phyloP scores from a whole-genome alignment of 2,797 vertebrate species.

The Poliocrania exsul region DNA sequence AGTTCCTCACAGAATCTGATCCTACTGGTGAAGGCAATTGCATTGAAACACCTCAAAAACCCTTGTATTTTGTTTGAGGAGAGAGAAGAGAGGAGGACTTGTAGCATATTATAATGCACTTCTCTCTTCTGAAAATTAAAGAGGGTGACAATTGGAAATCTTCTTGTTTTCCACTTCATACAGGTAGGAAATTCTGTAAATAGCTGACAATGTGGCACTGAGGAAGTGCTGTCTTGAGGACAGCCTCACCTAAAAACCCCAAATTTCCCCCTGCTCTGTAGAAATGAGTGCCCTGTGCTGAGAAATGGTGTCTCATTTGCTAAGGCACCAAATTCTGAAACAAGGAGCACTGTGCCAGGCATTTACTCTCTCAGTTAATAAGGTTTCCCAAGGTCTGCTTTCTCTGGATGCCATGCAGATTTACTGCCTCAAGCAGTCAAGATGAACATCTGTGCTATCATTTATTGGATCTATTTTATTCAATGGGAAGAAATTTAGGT shows the following conservation, averaged over 20 bases:
- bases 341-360: not conserved
- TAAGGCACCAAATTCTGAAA: not conserved
- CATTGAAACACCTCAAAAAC: not conserved
- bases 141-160: not conserved
- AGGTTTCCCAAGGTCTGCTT: not conserved
- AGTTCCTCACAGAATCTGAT: not conserved
- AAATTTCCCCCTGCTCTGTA: not conserved
- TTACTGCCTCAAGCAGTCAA: not conserved
- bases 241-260: not conserved
- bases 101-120: not conserved
- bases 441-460: not conserved
- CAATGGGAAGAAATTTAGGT: not conserved
- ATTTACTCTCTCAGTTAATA: not conserved
- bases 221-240: not conserved
- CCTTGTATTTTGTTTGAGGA: not conserved
- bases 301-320: not conserved
- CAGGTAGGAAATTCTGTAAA: not conserved
- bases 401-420: not conserved
- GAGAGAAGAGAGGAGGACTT: not conserved
- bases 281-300: not conserved
- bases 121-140: not conserved
- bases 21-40: not conserved
- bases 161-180: not conserved
- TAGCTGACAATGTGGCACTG: not conserved
- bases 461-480: not conserved